Conservation (phyloP, 2,888 invertebrate genomes). For the Nymphalis c-album region DNA sequence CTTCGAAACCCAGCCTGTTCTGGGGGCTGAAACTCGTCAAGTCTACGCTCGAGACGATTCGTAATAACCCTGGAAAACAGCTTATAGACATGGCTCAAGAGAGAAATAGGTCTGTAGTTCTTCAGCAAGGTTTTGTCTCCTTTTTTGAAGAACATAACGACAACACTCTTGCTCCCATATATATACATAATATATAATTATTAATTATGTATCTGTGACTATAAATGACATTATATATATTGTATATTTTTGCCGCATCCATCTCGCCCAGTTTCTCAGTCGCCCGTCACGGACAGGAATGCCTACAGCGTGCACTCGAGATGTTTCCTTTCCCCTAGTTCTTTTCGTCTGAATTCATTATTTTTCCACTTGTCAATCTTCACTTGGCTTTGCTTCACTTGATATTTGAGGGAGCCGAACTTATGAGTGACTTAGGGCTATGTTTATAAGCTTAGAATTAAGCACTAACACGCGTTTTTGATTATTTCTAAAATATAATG, state of each 20-base stretch:
- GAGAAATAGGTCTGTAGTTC: no score
- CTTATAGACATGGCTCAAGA: no score
- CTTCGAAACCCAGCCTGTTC: no score
- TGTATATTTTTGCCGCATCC: constrained; percentile 9
- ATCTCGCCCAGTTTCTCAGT: neutral
- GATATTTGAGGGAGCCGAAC: constrained; percentile 24
- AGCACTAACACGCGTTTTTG: constrained; percentile 22
- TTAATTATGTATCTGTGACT: no score
- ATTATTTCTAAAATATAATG: neutral
- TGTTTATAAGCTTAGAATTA: constrained; percentile 17
- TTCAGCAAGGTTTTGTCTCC: no score
- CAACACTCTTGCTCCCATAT: no score
- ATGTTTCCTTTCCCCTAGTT: constrained; percentile 44
- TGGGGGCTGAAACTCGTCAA: no score
- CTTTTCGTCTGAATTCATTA: constrained; percentile 49
- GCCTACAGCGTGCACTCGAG: constrained; percentile 50
- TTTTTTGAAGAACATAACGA: no score
- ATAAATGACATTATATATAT: no score
- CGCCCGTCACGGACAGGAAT: constrained; percentile 31
- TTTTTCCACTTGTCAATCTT: constrained; percentile 44
- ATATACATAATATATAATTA: no score
- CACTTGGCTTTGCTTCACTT: constrained; percentile 43
- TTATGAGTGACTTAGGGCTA: constrained; percentile 18
- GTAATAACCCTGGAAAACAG: no score
- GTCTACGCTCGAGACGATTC: no score